Evolutionary conservation across 1,140 invertebrate species (phyloP), one percentile per base, ranked within the genome.

Genomic region (Atopsyche davidsoni): DNA sequence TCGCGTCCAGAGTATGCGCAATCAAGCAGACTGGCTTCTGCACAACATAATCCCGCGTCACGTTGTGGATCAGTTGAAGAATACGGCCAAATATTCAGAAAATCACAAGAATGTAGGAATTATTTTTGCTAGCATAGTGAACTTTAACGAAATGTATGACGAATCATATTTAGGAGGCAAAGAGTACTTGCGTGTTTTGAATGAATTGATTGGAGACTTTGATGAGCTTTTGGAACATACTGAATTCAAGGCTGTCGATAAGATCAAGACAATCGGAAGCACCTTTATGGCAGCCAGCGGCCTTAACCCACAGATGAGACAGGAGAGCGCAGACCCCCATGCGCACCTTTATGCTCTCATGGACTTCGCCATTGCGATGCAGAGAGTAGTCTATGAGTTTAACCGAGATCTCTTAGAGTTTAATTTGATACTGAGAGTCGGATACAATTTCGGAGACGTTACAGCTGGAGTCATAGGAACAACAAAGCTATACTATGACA

Each of bases 271-370:
- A 0, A 98, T 98, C 50, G 95, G 94, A 2, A 89, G 89, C 53
- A 96, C 93, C 1, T 97, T 95, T 59, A 98, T 98, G 95, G 94
- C 93, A 2, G 95, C 95, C 1, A 93, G 91, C 49, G 95, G 95
- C 0, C 67, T 98, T 11, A 92, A 95, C 71, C 85, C 88, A 0
- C 76, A 81, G 51, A 73, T 82, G 51, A 72, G 85, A 2, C 67
- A 74, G 4, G 75, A 79, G 18, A 77, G 74, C 11, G 66, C 75
- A 0, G 75, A 85, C 40, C 77, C 82, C 0, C 70, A 89, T 59
- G 80, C 85, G 31, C 92, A 96, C 66, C 72, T 96, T 1, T 87
- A 84, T 62, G 84, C 89, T 17, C 66, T 96, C 0, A 81, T 96
- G 76, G 88, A 94, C 57, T 96, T 95, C 63, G 88, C 88, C 1